Conservation (phyloP, 2,888 invertebrate genomes). For the Phania funesta region DNA sequence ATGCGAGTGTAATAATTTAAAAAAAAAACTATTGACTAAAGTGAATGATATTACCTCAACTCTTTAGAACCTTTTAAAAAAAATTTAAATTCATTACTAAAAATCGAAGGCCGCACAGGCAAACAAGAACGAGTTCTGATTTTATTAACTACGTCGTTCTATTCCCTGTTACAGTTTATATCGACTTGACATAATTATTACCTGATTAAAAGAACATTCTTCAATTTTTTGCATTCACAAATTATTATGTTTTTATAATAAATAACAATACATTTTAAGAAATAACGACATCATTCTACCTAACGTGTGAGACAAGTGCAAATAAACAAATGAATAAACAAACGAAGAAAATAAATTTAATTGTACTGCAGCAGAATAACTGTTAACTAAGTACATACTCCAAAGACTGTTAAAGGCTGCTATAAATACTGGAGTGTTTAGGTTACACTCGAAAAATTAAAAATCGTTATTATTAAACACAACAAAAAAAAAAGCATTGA, state of each 20-base stretch:
- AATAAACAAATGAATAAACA: neutral
- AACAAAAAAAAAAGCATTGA: too few relatives aligned
- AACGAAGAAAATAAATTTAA: neutral
- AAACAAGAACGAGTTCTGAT: too few relatives aligned
- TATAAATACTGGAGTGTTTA: constrained; percentile 41
- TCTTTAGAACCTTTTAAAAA: too few relatives aligned
- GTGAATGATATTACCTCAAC: too few relatives aligned
- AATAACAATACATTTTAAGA: neutral
- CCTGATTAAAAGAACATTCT: neutral
- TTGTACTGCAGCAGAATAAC: constrained; percentile 22
- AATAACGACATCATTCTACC: neutral
- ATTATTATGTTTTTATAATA: neutral
- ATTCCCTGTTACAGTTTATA: too few relatives aligned
- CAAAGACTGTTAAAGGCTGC: constrained; percentile 9
- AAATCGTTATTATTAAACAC: neutral
- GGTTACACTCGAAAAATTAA: constrained; percentile 17
- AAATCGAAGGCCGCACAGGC: too few relatives aligned
- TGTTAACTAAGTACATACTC: neutral
- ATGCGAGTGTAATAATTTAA: too few relatives aligned
- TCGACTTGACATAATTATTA: neutral
- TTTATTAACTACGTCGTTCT: too few relatives aligned
- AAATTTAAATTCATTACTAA: too few relatives aligned
- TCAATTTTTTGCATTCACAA: too few relatives aligned
- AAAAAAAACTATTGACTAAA: too few relatives aligned
- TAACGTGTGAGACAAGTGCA: neutral